Conservation (phyloP, 2,888 invertebrate species). For the Agrotis segetum region DNA sequence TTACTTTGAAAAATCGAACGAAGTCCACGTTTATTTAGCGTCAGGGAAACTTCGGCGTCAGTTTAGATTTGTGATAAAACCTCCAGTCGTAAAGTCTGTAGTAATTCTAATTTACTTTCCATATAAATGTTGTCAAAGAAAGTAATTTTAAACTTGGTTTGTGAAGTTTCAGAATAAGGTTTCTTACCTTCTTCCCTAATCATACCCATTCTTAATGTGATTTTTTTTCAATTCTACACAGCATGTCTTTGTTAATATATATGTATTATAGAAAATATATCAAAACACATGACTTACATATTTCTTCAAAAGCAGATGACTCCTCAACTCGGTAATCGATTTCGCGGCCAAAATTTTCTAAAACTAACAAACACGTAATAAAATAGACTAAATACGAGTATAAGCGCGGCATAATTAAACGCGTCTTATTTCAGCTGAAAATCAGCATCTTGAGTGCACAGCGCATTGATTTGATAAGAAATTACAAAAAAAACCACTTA, state of each 20-base stretch:
- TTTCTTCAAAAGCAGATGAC: neutral
- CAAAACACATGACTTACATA: constrained; percentile 30
- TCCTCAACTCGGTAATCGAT: neutral
- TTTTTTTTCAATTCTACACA: too few relatives aligned
- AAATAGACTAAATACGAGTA: constrained; percentile 19
- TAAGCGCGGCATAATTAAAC: constrained; percentile 27
- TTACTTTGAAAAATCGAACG: constrained; percentile 57
- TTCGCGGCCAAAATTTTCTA: constrained; percentile 9
- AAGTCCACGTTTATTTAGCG: constrained; percentile 43
- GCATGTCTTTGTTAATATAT: neutral
- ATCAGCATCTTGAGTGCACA: constrained; percentile 15
- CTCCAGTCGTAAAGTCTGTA: constrained; percentile 26
- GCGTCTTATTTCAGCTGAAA: constrained; percentile 21
- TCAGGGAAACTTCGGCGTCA: constrained; percentile 18
- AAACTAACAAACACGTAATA: constrained; percentile 21
- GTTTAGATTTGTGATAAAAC: constrained; percentile 41
- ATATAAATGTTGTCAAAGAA: constrained; percentile 16
- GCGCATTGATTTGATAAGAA: constrained; percentile 34
- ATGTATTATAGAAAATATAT: neutral
- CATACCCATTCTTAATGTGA: too few relatives aligned
- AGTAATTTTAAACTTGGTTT: constrained; percentile 11
- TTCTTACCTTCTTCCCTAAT: neutral
- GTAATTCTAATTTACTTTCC: constrained; percentile 15
- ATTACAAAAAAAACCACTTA: constrained; percentile 44
- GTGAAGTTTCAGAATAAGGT: neutral